Base-by-base conservation (phyloP, 1,140 invertebrate genomes). In the Coenobita brevimanus region DNA sequence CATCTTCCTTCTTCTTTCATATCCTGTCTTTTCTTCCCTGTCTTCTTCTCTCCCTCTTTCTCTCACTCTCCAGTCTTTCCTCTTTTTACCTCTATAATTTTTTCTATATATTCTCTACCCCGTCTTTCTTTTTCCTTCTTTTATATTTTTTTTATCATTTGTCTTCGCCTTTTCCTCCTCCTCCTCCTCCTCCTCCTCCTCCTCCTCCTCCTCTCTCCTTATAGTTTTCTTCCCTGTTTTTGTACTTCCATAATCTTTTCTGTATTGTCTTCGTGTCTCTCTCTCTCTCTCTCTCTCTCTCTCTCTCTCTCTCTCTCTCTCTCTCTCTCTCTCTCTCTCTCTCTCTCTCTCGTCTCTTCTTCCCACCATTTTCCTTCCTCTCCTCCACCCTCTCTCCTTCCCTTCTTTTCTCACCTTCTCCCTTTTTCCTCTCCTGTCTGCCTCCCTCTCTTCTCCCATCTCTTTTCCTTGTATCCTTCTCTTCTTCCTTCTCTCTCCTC, bases 11-110 rank as follows among this genome's bases (percentile, higher is more conserved):
- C 38, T 46, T 50, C 62, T 30, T 67, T 21, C 41, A 17, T 67
- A 24, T 73, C 54, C 46, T n/a, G 24, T 75, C 41, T 83, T 71
- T 30, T 43, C 69, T 76, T 75, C 54, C 87, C 82, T 79, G 41
- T 17, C 54, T 60, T 33, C 87, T 69, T 3, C 87, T 62, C 38
- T 54, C 69, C 38, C 76, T 76, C 41, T 82, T 64, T 64, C 57
- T 82, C 33, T 71, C 75, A 60, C 82, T 82, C 71, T 76, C 79
- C 13, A 54, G 69, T 76, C 38, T 21, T 1, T 41, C 1, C 13
- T 10, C 30, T 76, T 76, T 43, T 36, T 76, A 27, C 13, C 4
- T 38, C 3, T 76, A 46, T 0, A 15, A 43, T 43, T 43, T 43
- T 8, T n/a, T 38, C n/a, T 43, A n/a, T 69, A 1, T 4, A 69